phyloP scores from a whole-genome alignment of 2,888 invertebrate genomes.

The Caenorhabditis plicata region DNA sequence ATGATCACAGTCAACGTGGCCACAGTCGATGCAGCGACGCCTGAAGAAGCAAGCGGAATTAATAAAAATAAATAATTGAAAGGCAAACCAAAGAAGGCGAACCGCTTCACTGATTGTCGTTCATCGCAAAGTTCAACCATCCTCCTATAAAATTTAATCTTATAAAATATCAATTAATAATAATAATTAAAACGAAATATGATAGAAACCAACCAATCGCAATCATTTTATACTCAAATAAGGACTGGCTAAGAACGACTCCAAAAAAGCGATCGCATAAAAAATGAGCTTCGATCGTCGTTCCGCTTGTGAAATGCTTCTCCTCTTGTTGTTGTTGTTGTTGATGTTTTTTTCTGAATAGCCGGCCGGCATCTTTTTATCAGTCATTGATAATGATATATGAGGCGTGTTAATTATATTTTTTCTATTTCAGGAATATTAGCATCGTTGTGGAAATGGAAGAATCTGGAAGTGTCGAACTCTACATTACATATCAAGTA shows the following conservation, averaged over 20 bases:
- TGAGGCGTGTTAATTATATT: not conserved
- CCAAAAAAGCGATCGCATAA: not conserved
- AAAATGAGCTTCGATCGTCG: not conserved
- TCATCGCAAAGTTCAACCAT: slow-evolving; percentile 43
- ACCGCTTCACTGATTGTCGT: slow-evolving; percentile 47
- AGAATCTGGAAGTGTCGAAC: slow-evolving; percentile 55
- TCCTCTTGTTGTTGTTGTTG: not conserved
- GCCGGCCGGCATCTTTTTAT: not conserved
- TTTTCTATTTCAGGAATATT: slow-evolving; percentile 63
- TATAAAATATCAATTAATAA: no score
- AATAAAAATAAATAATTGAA: no score
- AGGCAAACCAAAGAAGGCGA: slow-evolving; percentile 62
- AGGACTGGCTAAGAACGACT: not conserved
- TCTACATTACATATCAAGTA: slow-evolving; percentile 66
- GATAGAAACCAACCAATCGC: no score
- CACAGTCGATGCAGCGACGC: slow-evolving; percentile 51
- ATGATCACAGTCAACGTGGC: slow-evolving; percentile 61
- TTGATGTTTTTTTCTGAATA: not conserved
- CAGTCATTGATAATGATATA: not conserved
- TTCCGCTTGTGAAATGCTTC: not conserved
- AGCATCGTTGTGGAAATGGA: slow-evolving; percentile 64
- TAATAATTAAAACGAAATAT: no score
- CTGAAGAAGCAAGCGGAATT: no score
- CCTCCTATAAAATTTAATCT: no score
- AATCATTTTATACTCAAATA: not conserved